Evolutionary conservation across 2,797 vertebrate genomes (phyloP), one percentile per base, ranked within the genome.

Genomic region (Chelon labrosus): DNA sequence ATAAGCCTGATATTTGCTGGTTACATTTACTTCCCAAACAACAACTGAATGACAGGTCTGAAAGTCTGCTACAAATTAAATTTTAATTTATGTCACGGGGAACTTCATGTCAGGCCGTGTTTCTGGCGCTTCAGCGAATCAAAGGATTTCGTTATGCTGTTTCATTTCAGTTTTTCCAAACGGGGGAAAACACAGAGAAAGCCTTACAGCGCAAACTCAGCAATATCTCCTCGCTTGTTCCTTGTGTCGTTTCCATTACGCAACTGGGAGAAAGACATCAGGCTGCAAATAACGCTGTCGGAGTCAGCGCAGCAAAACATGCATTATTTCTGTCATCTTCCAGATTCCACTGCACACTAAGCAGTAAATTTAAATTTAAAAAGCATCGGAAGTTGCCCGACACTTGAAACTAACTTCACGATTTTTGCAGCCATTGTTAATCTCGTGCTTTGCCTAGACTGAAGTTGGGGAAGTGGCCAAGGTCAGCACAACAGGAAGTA

Each of bases 181-280:
- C 5, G 42, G 27, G 19, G 22, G 20, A 58, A 70, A 75, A 62
- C 37, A 60, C 50, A 59, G 57, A 44, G 46, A 53, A 9, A 54
- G 51, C 50, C 39, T 73, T 2, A 11, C 53, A 27, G 62, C 69
- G 76, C 76, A n/a, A 52, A 68, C 72, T 88, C 82, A 83, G 82
- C 77, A 71, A 59, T 52, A 75, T 75, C 52, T 41, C 63, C 63
- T 46, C 19, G 9, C 62, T 76, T 70, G 60, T 72, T 79, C 75
- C 53, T 70, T 66, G 46, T 44, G 78, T 78, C 69, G 31, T 75
- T 89, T 88, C 73, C 73, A 82, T 65, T 74, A 73, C 49, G 54
- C 76, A 79, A 49, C 51, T 11, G 39, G 41, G 7, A 62, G 59
- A 78, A 69, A 72, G 58, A 74, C 59, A 52, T 75, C 52, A 70